Evolutionary conservation across 1,140 invertebrate genomes (phyloP), one percentile per base, ranked within the genome.

Genomic region (Pogonus chalceus): DNA sequence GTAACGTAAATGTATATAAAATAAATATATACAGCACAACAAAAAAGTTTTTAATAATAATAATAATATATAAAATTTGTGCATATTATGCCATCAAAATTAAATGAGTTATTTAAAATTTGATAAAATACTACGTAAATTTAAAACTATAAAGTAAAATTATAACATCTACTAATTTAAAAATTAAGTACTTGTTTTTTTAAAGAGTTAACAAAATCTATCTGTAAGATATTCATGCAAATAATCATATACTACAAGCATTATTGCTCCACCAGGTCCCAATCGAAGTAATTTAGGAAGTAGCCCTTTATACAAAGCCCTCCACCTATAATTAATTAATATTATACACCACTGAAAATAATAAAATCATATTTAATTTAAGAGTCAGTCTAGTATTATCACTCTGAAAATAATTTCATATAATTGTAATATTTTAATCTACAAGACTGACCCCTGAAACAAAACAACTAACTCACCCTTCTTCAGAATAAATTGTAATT

Each of bases 201-300:
- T n/a, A n/a, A n/a, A 16, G 22, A 57, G 12, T 64, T 52, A 67
- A 21, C 65, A 60, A 68, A 80, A 82, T 60, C 70, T 76, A 49
- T 69, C 62, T 51, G 77, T 73, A 55, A 92, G 71, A 66, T 77
- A 88, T 23, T 79, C 74, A 63, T 90, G 85, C 52, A 82, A 78
- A 60, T 89, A 85, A 59, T 90, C 87, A 59, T 90, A 93, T 18
- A 90, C 87, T 7, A 93, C 80, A 35, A 93, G 72, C 88, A 93
- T 90, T 35, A 94, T 91, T 3, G 88, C 90, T 16, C 90, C 90
- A 26, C 92, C 92, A 21, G 92, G 92, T 14, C 92, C 92, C 46
- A 96, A 70, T 61, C 92, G 76, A 64, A 96, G 74, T 0, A 96
- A 80, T 74, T 96, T 96, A 10, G 93, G 92, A 43, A 92, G 60